Evolutionary conservation across 2,797 vertebrate genomes (phyloP).

Genomic region (Phrynocephalus forsythii): DNA sequence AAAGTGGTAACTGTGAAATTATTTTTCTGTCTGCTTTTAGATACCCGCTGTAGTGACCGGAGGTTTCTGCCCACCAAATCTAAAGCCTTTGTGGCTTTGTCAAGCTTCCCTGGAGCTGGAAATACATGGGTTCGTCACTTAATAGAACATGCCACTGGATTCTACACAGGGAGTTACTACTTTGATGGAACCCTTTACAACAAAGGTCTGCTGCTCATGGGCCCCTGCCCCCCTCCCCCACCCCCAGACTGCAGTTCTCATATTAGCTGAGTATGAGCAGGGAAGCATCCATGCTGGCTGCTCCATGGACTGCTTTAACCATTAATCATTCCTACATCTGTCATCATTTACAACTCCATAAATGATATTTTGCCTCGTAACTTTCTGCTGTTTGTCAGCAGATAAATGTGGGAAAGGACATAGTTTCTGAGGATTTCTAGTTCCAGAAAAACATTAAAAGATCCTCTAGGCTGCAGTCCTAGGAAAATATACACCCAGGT

Average conservation of each 20-base stretch:
- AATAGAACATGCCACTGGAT: conserved; percentile 93
- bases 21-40: conserved; percentile 74
- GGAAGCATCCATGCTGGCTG: neutral
- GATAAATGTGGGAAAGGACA: neutral
- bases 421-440: neutral
- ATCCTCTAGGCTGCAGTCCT: too few species aligned
- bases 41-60: conserved; percentile 94
- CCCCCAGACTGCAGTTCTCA: neutral
- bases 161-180: conserved; percentile 97
- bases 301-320: neutral
- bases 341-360: neutral
- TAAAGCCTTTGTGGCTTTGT: conserved; percentile 90
- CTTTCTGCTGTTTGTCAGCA: neutral
- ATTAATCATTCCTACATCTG: neutral
- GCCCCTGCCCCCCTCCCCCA: too few species aligned
- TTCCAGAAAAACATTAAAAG: neutral
- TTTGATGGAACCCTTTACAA: conserved; percentile 96
- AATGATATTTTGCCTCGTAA: neutral
- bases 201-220: conserved; percentile 81
- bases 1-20: conserved; percentile 47
- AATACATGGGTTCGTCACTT: conserved; percentile 97
- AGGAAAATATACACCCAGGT: too few species aligned
- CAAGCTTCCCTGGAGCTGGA: conserved; percentile 96
- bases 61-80: conserved; percentile 92
- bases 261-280: neutral